Percentiles rank a stretch among this genome's conserved stretches.
Evolutionary conservation across 2,113 vertebrate species (phyloP).

Genomic region (Rhodinocichla rosea): DNA sequence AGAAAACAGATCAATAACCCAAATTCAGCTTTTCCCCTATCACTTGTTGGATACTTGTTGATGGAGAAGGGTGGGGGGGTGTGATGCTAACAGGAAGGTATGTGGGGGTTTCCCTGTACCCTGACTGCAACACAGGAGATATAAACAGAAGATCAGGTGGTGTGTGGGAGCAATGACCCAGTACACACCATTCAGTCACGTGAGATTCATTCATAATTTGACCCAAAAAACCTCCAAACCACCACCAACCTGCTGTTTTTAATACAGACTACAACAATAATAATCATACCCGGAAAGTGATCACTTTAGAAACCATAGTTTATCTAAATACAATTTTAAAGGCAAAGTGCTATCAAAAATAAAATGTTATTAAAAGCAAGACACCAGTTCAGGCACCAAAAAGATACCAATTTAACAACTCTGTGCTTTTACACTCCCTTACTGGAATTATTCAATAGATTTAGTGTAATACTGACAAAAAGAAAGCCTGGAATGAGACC

Average conservation of each 20-base stretch:
- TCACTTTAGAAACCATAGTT: not conserved
- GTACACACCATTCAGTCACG: not conserved
- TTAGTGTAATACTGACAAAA: not conserved
- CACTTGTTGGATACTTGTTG: not conserved
- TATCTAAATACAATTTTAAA: not conserved
- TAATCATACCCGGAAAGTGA: not conserved
- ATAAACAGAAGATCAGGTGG: not conserved
- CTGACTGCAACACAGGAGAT: not conserved
- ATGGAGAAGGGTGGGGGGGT: not conserved
- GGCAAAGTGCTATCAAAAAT: not conserved
- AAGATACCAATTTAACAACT: not conserved
- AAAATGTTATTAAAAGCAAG: not conserved
- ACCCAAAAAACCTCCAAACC: not conserved
- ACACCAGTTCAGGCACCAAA: not conserved
- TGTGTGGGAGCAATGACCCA: not conserved
- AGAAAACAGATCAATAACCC: not conserved
- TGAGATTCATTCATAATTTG: not conserved
- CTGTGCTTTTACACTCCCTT: not conserved
- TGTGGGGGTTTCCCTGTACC: not conserved
- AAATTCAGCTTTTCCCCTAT: not conserved
- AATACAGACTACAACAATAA: not conserved
- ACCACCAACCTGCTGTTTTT: not conserved
- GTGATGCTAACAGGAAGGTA: not conserved
- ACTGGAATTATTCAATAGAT: not conserved
- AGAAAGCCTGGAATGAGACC: not conserved